phyloP scores from a whole-genome alignment of 2,888 invertebrate genomes.

The Uloborus plumipes region DNA sequence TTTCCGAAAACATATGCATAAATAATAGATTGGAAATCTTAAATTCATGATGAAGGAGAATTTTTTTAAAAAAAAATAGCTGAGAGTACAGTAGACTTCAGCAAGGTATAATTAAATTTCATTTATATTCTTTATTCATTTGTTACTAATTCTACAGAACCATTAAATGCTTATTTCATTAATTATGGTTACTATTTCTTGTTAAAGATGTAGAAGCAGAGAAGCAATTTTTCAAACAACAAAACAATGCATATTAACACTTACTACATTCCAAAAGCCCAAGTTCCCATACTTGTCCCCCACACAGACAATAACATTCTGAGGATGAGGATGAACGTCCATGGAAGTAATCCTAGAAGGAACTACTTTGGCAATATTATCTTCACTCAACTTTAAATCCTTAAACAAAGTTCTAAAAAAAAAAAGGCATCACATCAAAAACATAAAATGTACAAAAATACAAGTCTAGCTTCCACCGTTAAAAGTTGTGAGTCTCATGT shows the following conservation, averaged over 20 bases:
- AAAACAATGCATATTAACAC: conserved; percentile 41
- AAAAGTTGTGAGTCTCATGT: too few relatives aligned
- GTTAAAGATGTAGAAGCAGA: neutral
- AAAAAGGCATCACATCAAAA: too few relatives aligned
- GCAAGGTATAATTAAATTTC: too few relatives aligned
- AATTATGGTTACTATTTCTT: neutral
- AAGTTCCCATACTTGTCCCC: conserved; percentile 72
- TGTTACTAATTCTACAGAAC: too few relatives aligned
- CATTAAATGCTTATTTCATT: too few relatives aligned
- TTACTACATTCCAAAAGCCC: conserved; percentile 70
- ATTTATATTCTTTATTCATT: too few relatives aligned
- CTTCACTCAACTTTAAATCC: conserved; percentile 66
- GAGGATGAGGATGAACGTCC: conserved; percentile 70
- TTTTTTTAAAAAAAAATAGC: too few relatives aligned
- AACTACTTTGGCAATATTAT: conserved; percentile 70
- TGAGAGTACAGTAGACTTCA: too few relatives aligned
- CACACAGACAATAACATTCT: conserved; percentile 70
- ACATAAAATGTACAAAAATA: neutral
- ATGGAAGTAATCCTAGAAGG: conserved; percentile 71
- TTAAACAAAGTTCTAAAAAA: conserved; percentile 65
- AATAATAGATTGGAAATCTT: too few relatives aligned
- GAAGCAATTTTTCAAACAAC: conserved; percentile 1
- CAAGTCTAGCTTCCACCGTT: neutral
- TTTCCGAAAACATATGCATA: too few relatives aligned
- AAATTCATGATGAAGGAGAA: too few relatives aligned